A percentile compares a stretch with the other conserved stretches of the same genome.
Evolutionary conservation across 2,113 vertebrate species (phyloP).

Genomic region (Ictalurus punctatus): DNA sequence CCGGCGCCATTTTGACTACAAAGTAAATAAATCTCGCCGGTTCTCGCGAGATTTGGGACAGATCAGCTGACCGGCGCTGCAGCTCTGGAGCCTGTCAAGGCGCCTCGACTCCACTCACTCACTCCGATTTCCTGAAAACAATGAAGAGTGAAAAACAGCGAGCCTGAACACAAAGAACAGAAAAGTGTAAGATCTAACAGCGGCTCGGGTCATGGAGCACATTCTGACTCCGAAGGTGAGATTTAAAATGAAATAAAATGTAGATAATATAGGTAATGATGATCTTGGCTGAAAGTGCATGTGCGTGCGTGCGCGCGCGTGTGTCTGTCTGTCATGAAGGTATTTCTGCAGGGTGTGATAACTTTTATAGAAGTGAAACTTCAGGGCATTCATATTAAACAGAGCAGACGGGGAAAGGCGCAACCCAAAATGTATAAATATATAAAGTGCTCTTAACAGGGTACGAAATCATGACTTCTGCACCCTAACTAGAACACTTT

Average conservation of each 20-base stretch:
- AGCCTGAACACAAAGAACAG: neutral
- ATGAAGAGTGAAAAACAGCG: neutral
- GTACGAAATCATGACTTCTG: neutral
- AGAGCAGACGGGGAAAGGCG: too few species aligned
- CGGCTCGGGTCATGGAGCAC: conserved; percentile 45
- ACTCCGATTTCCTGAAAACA: conserved; percentile 34
- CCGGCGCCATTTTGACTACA: neutral
- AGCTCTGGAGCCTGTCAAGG: conserved; percentile 18
- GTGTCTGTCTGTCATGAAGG: neutral
- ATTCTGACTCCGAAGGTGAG: conserved; percentile 57
- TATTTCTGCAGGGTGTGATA: neutral
- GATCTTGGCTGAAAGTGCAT: neutral
- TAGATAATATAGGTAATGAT: neutral
- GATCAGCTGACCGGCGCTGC: neutral
- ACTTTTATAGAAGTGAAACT: conserved; percentile 3
- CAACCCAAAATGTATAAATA: too few species aligned
- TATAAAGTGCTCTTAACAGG: neutral
- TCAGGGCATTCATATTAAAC: neutral
- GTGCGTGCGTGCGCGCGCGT: neutral
- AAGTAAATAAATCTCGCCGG: neutral
- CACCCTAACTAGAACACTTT: neutral
- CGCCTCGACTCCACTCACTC: neutral
- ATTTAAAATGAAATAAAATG: neutral
- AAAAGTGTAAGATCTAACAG: neutral
- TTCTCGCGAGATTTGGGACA: conserved; percentile 12